phyloP scores from a whole-genome alignment of 2,797 vertebrate species.

The Pempheris klunzingeri region DNA sequence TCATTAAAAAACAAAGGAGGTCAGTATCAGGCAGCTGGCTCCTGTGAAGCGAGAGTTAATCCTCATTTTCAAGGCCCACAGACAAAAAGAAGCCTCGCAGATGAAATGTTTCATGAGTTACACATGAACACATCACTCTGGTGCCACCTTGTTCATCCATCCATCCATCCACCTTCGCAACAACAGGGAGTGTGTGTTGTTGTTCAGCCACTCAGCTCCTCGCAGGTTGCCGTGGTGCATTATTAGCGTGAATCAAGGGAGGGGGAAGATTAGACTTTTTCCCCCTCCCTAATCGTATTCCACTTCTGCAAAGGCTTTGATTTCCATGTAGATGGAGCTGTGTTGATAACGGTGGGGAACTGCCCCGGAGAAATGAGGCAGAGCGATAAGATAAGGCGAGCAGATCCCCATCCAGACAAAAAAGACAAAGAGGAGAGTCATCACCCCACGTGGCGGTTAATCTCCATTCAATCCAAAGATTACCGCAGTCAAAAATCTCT shows the following conservation, averaged over 20 bases:
- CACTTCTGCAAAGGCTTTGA: constrained; percentile 78
- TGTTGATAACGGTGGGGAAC: constrained; percentile 67
- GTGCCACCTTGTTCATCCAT: constrained; percentile 51
- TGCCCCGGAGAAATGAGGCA: constrained; percentile 73
- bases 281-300: constrained; percentile 67
- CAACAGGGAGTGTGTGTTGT: constrained; percentile 9
- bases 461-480: constrained; percentile 78
- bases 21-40: constrained; percentile 82
- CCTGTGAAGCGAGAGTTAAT: constrained; percentile 77
- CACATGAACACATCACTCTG: constrained; percentile 36
- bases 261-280: constrained; percentile 39
- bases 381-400: constrained; percentile 75
- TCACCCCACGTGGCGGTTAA: constrained; percentile 76
- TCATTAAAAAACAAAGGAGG: constrained; percentile 84
- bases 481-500: constrained; percentile 71
- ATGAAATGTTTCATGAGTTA: constrained; percentile 63
- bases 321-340: constrained; percentile 77
- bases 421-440: constrained; percentile 72
- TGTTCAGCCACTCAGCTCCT: constrained; percentile 20
- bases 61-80: constrained; percentile 73
- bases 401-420: constrained; percentile 75
- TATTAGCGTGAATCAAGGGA: constrained; percentile 64
- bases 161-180: constrained; percentile 41
- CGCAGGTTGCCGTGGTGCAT: constrained; percentile 24
- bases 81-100: constrained; percentile 70